Percentiles rank a stretch among this genome's conserved stretches.
These are phyloP conservation scores for Buathra laborator DNA, from an alignment of 2,888 invertebrate species.

Conservation along the genomic window DNA sequence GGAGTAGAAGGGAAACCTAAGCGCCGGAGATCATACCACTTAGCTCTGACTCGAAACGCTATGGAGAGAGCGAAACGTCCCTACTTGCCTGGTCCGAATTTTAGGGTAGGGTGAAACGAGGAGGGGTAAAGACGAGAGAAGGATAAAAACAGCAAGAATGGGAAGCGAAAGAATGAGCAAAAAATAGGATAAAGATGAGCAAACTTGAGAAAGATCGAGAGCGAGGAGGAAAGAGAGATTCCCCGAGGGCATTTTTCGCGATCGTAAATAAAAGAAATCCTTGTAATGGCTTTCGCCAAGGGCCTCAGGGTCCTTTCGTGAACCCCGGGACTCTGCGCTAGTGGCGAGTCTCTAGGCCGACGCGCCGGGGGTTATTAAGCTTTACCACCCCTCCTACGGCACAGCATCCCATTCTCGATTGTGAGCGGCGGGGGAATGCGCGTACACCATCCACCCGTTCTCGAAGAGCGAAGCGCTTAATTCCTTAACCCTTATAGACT, in stretches of 20 bases:
- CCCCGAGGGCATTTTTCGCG: constrained; percentile 74
- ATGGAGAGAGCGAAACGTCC: neutral
- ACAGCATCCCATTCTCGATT: constrained; percentile 69
- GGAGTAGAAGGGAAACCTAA: constrained; percentile 72
- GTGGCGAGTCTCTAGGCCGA: constrained; percentile 46
- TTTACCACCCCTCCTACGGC: constrained; percentile 24
- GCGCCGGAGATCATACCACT: constrained; percentile 81
- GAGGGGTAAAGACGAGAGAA: neutral
- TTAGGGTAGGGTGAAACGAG: constrained; percentile 26
- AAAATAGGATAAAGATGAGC: constrained; percentile 31
- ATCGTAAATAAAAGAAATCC: constrained; percentile 85
- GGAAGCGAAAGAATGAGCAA: neutral
- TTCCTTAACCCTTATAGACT: constrained; percentile 84
- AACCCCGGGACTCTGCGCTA: constrained; percentile 29
- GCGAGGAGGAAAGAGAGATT: constrained; percentile 32
- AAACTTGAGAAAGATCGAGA: constrained; percentile 38
- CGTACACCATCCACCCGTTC: neutral
- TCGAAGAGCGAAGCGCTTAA: constrained; percentile 76
- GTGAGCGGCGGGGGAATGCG: constrained; percentile 8
- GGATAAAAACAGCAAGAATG: constrained; percentile 30
- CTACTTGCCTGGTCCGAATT: constrained; percentile 13
- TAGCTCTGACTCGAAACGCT: constrained; percentile 70
- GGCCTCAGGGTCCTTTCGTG: constrained; percentile 65
- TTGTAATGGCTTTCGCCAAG: constrained; percentile 83
- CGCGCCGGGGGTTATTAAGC: constrained; percentile 53